Base-by-base conservation (phyloP, 2,797 vertebrate species). In the Halcyon badia region DNA sequence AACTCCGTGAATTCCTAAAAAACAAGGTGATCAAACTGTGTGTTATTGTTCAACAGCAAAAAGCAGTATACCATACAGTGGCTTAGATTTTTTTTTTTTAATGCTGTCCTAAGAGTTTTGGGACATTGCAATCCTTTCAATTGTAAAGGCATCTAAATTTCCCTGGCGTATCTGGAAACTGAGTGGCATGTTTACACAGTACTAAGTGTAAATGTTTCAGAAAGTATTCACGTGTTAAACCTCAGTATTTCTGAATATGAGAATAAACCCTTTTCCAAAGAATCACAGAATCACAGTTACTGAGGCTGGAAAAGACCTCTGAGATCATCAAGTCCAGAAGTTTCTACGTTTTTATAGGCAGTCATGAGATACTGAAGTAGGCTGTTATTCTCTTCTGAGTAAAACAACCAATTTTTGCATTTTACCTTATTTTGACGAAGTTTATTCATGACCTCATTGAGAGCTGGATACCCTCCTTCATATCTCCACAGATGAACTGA, bases 401-500 rank as follows among this genome's bases (percentile, higher is more conserved):
- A 44, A 52, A 95, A 60, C 4, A 80, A 62, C 18, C 39, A 15
- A 58, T 42, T 89, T 30, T 17, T 7, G 4, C 6, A 49, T 51
- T 93, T 98, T 98, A 99, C 99, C 99, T 99, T 98, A 96, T 99
- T 99, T 97, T 99, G 98, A 94, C 96, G 99, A 91, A 99, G 99
- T 97, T 99, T 99, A 97, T 85, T 99, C 99, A 99, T 99, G 97
- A 99, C 99, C 86, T 99, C 99, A 16, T 99, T 99, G 42, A 99
- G 99, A 85, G 99, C 99, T 31, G 99, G 99, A 77, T 99, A 99
- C 71, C 99, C 99, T 89, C 99, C 99, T 97, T 99, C 98, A 25
- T 99, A 99, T 68, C 99, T 98, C 99, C 99, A 99, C 93, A 99
- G 97, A 93, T 99, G 99, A 93, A 99, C 99, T 99, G 97, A 57